Evolutionary conservation across 92 coral and sea anemone species (phyloP), one percentile per base, ranked within the genome.

Genomic region (Parazoanthus atlanticus): DNA sequence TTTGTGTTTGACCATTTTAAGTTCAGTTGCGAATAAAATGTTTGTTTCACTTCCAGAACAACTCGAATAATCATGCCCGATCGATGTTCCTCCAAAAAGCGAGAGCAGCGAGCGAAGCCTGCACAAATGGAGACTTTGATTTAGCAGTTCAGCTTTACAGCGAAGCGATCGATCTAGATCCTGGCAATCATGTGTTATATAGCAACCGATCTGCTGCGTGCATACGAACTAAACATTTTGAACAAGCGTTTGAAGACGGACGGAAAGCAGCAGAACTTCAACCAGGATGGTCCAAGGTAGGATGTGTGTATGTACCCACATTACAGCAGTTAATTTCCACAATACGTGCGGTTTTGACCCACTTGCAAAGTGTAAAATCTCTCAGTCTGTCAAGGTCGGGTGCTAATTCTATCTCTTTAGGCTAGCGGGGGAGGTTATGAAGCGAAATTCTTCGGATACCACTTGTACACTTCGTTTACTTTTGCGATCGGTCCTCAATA

Each of bases 201-300:
- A 93, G 98, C n/a, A 97, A 97, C 88, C 93, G 99, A 86, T 97
- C 99, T 16, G 99, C 99, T 3, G 98, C 98, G 11, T 94, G 93
- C 91, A 93, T 97, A 56, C 93, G 94, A 52, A 94, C 95, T 6
- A 92, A 91, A 81, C 93, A 97, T 88, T 95, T 89, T 85, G 93
- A 92, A 36, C 91, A 89, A 86, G 99, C 99, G 15, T 92, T 91
- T 34, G 97, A 97, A 58, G 99, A 97, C 71, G 99, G 99, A 19
- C 90, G 88, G 52, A 91, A 89, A 81, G 98, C 99, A 8, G 96
- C 91, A 4, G 94, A 95, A 87, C 88, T 97, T 11, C 97, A 97
- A 56, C 98, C 99, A 0, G 80, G 90, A 32, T 97, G 99, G 99
- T 95, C 95, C 8, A 97, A 97, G 98, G 99, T 97, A 94, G 30